Base-by-base conservation (phyloP, 2,113 vertebrate genomes). In the Carollia perspicillata region DNA sequence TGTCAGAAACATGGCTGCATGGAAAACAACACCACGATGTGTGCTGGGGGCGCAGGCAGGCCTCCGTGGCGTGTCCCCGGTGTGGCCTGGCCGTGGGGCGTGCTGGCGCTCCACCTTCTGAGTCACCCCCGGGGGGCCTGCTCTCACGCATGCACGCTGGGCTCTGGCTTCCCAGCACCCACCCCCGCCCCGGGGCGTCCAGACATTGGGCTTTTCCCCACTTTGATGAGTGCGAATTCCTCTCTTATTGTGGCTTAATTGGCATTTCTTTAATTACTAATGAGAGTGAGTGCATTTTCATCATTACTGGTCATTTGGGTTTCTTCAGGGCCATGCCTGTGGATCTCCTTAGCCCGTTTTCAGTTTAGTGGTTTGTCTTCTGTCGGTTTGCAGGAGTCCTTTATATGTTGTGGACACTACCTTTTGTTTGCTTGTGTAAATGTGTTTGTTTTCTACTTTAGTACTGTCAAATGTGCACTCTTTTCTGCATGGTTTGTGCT, bases 91-190 rank as follows among this genome's bases (percentile, higher is more conserved):
- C 68, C 1, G 1, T 6, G 26, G 35, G 35, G 4, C 10, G 0
- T 18, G 35, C 44, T 30, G 18, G 44, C 16, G 28, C 37, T 26
- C 37, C 23, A 9, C 60, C 30, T 30, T 63, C 28, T 10, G 11
- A 30, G 60, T 63, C 60, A 5, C 28, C 28, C 55, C 28, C 26
- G 30, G 60, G 10, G 26, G 28, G 28, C 60, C 60, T 28, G 26
- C 28, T 13, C 60, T n/a, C 8, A 2, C 66, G 35, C n/a, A n/a
- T 37, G 7, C 3, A 0, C 22, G 1, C 8, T 6, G 3, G 20
- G 10, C 10, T 9, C n/a, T 69, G 49, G 2, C 11, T 9, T 22
- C 20, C 42, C 47, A 10, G 47, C 47, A 47, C 47, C 2, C 47
- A 3, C 47, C 14, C 2, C 47, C 6, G 9, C 37, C 23, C 8